Conservation (phyloP, 64 coral and sea anemone species). For the Stylophora pistillata region DNA sequence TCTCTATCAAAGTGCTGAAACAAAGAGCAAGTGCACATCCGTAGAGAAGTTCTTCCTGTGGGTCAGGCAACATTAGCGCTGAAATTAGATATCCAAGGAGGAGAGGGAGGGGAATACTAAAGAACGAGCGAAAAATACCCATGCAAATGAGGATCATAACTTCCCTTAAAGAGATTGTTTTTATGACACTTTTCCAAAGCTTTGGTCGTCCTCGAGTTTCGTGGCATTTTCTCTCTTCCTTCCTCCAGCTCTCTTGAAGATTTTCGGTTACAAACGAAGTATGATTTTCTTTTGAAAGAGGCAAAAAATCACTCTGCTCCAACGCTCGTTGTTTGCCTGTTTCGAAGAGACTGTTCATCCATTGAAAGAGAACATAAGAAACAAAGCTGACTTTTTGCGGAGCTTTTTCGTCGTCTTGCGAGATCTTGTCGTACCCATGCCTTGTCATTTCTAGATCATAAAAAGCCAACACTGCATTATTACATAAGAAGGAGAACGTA, state of each 20-base stretch:
- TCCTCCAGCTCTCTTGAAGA: neutral
- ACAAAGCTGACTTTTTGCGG: neutral
- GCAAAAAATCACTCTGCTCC: neutral
- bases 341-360: slow-evolving; percentile 1
- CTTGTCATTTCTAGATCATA: too few species aligned
- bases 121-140: neutral
- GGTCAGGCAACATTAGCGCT: neutral
- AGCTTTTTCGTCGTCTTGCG: neutral
- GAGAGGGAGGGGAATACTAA: neutral
- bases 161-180: neutral
- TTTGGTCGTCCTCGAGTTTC: neutral
- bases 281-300: neutral
- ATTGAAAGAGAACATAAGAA: neutral
- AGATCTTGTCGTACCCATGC: neutral
- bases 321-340: neutral
- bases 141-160: neutral
- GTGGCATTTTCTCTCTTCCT: neutral
- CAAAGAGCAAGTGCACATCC: neutral
- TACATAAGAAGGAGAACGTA: too few species aligned
- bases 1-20: neutral
- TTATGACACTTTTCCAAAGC: neutral
- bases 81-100: neutral
- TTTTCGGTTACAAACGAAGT: neutral
- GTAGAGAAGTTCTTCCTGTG: neutral
- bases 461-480: too few species aligned